phyloP scores from a whole-genome alignment of 2,888 invertebrate species.

The Thelaira solivaga region DNA sequence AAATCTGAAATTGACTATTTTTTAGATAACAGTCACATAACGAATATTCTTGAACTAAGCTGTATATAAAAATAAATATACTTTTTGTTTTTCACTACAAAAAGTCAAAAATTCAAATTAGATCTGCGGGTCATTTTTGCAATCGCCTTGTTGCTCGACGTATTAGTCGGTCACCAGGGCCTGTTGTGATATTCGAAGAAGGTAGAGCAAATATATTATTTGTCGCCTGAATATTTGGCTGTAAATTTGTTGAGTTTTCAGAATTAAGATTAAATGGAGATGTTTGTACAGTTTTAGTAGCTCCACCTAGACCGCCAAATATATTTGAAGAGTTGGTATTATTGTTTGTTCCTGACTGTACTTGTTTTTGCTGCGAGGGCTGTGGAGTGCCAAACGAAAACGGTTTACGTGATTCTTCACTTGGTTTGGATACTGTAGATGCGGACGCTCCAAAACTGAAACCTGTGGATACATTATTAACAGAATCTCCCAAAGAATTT shows the following conservation, averaged over 20 bases:
- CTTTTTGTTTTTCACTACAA: neutral
- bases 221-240: slow-evolving; percentile 47
- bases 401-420: slow-evolving; percentile 60
- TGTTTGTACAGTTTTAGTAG: slow-evolving; percentile 40
- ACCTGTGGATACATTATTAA: slow-evolving; percentile 24
- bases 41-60: no score
- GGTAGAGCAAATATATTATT: slow-evolving; percentile 67
- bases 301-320: slow-evolving; percentile 62
- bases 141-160: slow-evolving; percentile 72
- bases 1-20: no score
- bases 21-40: no score
- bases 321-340: slow-evolving; percentile 40
- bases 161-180: slow-evolving; percentile 66
- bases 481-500: slow-evolving; percentile 14
- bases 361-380: slow-evolving; percentile 1
- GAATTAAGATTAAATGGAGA: slow-evolving; percentile 66
- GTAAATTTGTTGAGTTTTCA: slow-evolving; percentile 19
- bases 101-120: slow-evolving; percentile 7
- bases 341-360: neutral
- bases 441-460: slow-evolving; percentile 66
- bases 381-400: slow-evolving; percentile 65
- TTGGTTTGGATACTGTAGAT: slow-evolving; percentile 33
- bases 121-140: slow-evolving; percentile 66
- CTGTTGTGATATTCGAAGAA: slow-evolving; percentile 40
- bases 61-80: no score